These are phyloP conservation scores for Aspidiotus rigidus DNA, from an alignment of 2,888 invertebrate species.

Conservation along the genomic window DNA sequence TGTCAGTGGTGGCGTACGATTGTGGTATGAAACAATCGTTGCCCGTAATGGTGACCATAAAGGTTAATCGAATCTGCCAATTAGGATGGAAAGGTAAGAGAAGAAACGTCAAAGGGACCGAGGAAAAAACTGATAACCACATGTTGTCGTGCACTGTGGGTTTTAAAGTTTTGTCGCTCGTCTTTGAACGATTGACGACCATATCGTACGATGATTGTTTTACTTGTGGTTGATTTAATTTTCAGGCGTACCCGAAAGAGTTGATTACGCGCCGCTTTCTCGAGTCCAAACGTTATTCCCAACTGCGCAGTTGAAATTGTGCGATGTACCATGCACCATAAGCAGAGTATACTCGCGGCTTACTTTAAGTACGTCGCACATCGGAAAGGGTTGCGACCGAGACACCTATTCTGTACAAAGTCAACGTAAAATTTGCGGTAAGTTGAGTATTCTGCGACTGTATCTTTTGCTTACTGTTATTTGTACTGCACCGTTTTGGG, in stretches of 20 bases:
- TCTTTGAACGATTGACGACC: neutral
- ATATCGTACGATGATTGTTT: conserved; percentile 34
- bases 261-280: conserved; percentile 76
- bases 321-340: conserved; percentile 52
- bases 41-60: conserved; percentile 93
- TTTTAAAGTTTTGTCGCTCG: neutral
- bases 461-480: neutral
- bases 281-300: conserved; percentile 73
- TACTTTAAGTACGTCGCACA: conserved; percentile 68
- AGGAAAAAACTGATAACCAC: too few relatives aligned
- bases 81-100: conserved; percentile 64
- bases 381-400: conserved; percentile 91
- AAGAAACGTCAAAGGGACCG: neutral
- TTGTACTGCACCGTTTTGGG: too few relatives aligned
- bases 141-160: too few relatives aligned
- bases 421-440: conserved; percentile 73
- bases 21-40: conserved; percentile 92
- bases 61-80: conserved; percentile 72
- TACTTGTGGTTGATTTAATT: neutral
- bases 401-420: conserved; percentile 83
- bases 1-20: conserved; percentile 93
- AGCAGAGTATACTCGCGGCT: conserved; percentile 50
- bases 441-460: conserved; percentile 38
- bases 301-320: conserved; percentile 58
- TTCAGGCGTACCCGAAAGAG: conserved; percentile 65